Evolutionary conservation across 30 jellyfish, hydroid and myxozoan genomes (phyloP).

Genomic region (Phacellophora camtschatica): DNA sequence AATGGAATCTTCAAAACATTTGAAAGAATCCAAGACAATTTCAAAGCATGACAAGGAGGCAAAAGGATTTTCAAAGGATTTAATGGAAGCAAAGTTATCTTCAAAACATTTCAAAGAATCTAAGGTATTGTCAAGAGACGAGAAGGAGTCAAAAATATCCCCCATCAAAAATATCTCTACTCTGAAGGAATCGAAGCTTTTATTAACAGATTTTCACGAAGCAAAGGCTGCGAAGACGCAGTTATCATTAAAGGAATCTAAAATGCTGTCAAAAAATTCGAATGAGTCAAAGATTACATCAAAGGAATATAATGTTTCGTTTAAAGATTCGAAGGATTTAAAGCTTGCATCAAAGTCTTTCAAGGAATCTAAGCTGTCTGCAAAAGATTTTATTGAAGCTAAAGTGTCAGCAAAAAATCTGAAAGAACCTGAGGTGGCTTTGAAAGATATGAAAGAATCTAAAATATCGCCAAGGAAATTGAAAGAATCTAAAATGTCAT

Average conservation of each 20-base stretch:
- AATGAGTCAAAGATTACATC: not conserved
- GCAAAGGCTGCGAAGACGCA: too few species aligned
- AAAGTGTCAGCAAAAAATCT: not conserved
- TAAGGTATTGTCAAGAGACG: too few species aligned
- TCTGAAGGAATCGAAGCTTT: too few species aligned
- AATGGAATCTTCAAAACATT: not conserved
- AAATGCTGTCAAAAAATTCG: not conserved
- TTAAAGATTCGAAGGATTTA: not conserved
- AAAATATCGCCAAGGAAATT: not conserved
- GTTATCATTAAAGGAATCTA: too few species aligned
- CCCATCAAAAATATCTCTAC: too few species aligned
- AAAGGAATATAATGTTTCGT: not conserved
- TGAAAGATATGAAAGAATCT: not conserved
- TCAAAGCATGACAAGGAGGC: too few species aligned
- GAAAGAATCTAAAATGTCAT: not conserved
- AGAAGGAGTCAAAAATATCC: too few species aligned
- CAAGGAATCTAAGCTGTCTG: not conserved
- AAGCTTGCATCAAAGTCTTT: not conserved
- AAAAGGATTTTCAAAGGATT: too few species aligned
- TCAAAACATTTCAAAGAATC: too few species aligned
- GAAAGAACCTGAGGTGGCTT: not conserved
- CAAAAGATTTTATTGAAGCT: not conserved
- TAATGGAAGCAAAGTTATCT: too few species aligned
- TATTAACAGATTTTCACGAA: too few species aligned
- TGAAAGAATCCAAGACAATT: not conserved